Conservation (phyloP, 2,113 vertebrate genomes). For the Todiramphus saurophagus region DNA sequence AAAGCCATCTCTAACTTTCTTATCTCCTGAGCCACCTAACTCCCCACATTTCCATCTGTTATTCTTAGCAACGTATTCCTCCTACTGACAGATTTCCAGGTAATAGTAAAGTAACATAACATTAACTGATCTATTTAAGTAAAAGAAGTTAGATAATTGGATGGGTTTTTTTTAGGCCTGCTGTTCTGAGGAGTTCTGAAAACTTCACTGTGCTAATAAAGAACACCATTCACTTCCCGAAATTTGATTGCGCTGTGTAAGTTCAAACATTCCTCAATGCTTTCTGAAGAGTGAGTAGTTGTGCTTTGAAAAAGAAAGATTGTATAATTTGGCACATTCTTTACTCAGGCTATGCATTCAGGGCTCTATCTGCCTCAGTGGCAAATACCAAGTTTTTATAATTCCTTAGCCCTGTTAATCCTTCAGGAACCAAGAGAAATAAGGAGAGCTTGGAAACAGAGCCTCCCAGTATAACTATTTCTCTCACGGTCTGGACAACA, state of each 20-base stretch:
- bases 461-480: not conserved
- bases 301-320: not conserved
- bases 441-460: not conserved
- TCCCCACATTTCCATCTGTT: not conserved
- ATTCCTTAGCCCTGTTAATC: not conserved
- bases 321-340: not conserved
- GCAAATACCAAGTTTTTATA: not conserved
- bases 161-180: constrained; percentile 74
- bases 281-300: not conserved
- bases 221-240: constrained; percentile 83
- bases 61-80: constrained; percentile 31
- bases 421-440: not conserved
- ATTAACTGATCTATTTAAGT: not conserved
- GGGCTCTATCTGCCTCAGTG: not conserved
- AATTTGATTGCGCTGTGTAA: constrained; percentile 81
- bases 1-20: not conserved
- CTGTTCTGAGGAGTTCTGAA: constrained; percentile 78
- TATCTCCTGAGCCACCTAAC: not conserved
- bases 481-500: not conserved
- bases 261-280: not conserved
- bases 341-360: not conserved
- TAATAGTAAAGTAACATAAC: constrained; percentile 2
- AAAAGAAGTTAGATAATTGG: not conserved
- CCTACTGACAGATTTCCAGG: constrained; percentile 39
- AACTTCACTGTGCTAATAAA: constrained; percentile 88